Base-by-base conservation (phyloP, 2,113 vertebrate genomes). In the Tinamus guttatus region DNA sequence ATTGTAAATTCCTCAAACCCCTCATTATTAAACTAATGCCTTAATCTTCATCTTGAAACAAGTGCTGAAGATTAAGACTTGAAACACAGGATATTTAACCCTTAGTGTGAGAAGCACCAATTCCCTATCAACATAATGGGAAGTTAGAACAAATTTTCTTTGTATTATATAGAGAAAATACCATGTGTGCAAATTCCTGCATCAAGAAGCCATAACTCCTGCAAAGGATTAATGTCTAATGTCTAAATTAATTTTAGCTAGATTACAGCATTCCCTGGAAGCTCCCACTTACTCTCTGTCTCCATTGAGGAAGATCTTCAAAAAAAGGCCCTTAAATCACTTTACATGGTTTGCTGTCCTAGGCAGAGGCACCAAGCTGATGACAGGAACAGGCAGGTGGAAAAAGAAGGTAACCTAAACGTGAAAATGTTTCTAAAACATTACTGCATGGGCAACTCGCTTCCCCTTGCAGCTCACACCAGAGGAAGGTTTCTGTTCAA, bases 401-500 rank as follows among this genome's bases (percentile, higher is more conserved):
- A 49, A 36, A 64, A 45, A 79, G 45, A 47, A 80, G 24, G 32
- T 11, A 63, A 88, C 52, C 34, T 38, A 24, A n/a, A 51, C 27
- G 38, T n/a, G 21, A 79, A 51, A 59, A 38, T 41, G 25, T 49
- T 0, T 90, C 52, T 74, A 82, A 78, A 69, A 77, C 24, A 2
- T 1, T 19, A 41, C 30, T 7, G 3, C 22, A 15, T 0, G 1
- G 63, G 56, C 87, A 24, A 68, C 47, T 69, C 1, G 0, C 24
- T 76, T 65, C 73, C 34, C 77, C 32, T 28, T 30, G 38, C 36
- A 81, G 10, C 24, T 41, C 84, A 17, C 5, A n/a, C n/a, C 76
- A 70, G 56, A 73, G 20, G 34, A 79, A 67, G 63, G 12, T 40
- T 47, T 74, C 82, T 94, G 81, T 75, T 93, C 40, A 68, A 74